Evolutionary conservation across 2,113 vertebrate genomes (phyloP).

Genomic region (Pao palembangensis): DNA sequence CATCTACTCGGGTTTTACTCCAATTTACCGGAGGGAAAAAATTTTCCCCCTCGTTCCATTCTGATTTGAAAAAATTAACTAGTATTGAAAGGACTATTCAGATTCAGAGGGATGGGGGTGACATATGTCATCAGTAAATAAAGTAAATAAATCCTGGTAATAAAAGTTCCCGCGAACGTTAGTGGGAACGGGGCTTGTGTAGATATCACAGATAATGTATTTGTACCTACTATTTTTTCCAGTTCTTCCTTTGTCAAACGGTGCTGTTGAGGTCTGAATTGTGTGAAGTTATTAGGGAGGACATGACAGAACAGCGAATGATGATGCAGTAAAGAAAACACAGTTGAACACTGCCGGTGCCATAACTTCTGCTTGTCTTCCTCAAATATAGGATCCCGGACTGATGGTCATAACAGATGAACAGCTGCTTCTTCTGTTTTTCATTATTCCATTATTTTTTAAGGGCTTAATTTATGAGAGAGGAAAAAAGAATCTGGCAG

Average conservation of each 20-base stretch:
- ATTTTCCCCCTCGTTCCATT: not conserved
- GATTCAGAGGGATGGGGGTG: too few species aligned
- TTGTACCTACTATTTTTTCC: too few species aligned
- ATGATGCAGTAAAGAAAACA: not conserved
- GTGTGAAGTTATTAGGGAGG: conserved; percentile 7
- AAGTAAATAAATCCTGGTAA: too few species aligned
- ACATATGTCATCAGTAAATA: too few species aligned
- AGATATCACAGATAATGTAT: too few species aligned
- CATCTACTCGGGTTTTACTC: too few species aligned
- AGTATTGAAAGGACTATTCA: too few species aligned
- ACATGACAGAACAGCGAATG: conserved; percentile 4
- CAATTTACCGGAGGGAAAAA: too few species aligned
- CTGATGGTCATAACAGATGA: conserved; percentile 4
- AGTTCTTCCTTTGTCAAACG: not conserved
- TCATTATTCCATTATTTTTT: not conserved
- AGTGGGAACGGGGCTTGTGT: too few species aligned
- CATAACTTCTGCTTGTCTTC: not conserved
- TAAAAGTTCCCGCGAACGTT: too few species aligned
- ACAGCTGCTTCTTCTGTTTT: not conserved
- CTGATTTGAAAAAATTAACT: not conserved
- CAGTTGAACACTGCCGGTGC: not conserved
- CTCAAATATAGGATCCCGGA: not conserved
- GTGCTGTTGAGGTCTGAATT: conserved; percentile 14
- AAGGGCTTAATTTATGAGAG: not conserved
- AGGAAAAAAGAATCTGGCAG: not conserved